These are phyloP conservation scores for Linnaemya vulpina DNA, from an alignment of 2,888 invertebrate species.

Conservation along the genomic window DNA sequence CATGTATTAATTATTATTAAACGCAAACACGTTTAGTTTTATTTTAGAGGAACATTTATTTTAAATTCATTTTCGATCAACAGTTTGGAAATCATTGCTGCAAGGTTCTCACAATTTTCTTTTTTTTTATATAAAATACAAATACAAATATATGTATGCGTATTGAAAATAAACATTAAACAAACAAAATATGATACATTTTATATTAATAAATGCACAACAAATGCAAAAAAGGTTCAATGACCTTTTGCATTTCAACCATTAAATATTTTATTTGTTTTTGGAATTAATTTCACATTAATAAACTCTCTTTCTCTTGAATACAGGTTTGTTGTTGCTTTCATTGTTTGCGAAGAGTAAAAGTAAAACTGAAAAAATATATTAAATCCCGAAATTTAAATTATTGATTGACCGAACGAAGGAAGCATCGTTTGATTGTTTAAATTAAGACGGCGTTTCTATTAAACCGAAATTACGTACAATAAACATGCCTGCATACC, in stretches of 20 bases:
- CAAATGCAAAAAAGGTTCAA: conserved; percentile 57
- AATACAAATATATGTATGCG: not conserved
- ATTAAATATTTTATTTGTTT: conserved; percentile 54
- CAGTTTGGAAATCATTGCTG: conserved; percentile 41
- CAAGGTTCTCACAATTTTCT: conserved; percentile 25
- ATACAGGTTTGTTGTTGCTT: conserved; percentile 42
- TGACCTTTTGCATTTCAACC: conserved; percentile 49
- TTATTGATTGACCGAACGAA: conserved; percentile 33
- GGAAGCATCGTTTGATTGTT: not conserved
- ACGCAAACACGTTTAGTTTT: not conserved
- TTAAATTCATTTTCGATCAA: conserved; percentile 17
- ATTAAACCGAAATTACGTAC: not conserved
- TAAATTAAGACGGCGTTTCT: not conserved
- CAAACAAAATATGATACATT: conserved; percentile 17
- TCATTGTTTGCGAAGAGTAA: conserved; percentile 58
- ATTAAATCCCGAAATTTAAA: conserved; percentile 2
- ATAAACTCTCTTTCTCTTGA: conserved; percentile 53
- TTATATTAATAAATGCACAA: conserved; percentile 41
- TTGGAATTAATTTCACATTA: conserved; percentile 45
- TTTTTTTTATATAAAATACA: not conserved
- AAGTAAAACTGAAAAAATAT: conserved; percentile 45
- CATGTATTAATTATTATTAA: too few species aligned
- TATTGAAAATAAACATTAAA: conserved; percentile 7
- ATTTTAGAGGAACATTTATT: not conserved
- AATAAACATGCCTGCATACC: not conserved